phyloP scores from a whole-genome alignment of 2,888 invertebrate species.

The Theretra japonica region DNA sequence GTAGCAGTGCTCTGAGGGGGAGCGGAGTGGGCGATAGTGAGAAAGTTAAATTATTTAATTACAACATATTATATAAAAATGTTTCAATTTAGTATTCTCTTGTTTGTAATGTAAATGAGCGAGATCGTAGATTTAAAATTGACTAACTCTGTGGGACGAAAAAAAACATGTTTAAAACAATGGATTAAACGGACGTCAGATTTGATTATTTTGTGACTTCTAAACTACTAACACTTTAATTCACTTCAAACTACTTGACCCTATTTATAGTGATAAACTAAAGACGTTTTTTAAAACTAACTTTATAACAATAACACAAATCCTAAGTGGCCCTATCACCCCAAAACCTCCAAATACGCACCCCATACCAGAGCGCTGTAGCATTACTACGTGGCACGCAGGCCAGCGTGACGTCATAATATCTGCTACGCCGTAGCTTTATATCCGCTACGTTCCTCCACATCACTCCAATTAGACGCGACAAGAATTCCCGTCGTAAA shows the following conservation, averaged over 20 bases:
- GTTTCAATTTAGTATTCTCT: too few species aligned
- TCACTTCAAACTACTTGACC: too few species aligned
- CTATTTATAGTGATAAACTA: too few species aligned
- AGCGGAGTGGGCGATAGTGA: neutral
- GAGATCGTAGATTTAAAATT: too few species aligned
- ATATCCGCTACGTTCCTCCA: slow-evolving; percentile 7
- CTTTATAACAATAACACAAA: neutral
- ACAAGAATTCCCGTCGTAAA: neutral
- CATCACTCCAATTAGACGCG: neutral
- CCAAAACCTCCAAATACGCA: neutral
- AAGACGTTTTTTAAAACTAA: too few species aligned
- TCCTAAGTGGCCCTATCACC: neutral
- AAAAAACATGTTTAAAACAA: too few species aligned
- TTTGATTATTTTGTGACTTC: too few species aligned
- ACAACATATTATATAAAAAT: too few species aligned
- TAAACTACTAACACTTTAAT: too few species aligned
- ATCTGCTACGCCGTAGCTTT: slow-evolving; percentile 3
- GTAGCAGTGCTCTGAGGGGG: neutral
- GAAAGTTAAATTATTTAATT: neutral
- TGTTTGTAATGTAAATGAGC: too few species aligned
- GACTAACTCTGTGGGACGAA: too few species aligned
- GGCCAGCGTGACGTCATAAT: slow-evolving; percentile 8
- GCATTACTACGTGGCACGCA: slow-evolving; percentile 1
- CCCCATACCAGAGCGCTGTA: neutral
- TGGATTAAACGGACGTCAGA: too few species aligned